A percentile compares a stretch with the other conserved stretches of the same genome.
These are phyloP conservation scores for Moxostoma hubbsi DNA, from an alignment of 2,797 vertebrate genomes.

Conservation along the genomic window DNA sequence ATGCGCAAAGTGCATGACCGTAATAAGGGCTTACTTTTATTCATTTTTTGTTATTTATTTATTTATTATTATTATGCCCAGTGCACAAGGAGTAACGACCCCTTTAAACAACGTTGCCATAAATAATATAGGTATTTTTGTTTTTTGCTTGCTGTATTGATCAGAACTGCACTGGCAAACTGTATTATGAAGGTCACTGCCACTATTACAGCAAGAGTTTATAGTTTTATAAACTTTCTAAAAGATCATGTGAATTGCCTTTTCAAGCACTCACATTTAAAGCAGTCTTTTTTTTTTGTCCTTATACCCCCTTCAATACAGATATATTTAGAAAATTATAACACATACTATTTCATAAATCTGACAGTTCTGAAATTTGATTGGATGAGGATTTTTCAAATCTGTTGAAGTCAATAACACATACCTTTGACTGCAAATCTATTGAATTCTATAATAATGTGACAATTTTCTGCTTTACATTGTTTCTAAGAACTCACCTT, in stretches of 20 bases:
- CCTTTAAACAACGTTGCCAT: neutral
- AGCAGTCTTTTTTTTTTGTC: neutral
- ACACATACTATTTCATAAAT: neutral
- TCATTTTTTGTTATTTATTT: neutral
- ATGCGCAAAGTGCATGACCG: neutral
- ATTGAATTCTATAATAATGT: neutral
- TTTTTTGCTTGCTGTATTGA: neutral
- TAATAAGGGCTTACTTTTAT: constrained; percentile 37
- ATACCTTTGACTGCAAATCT: neutral
- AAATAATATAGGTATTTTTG: neutral
- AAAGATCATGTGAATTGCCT: neutral
- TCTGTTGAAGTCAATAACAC: neutral
- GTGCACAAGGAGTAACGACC: neutral
- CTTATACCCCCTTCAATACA: too few relatives aligned
- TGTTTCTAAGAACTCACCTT: neutral
- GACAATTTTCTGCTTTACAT: neutral
- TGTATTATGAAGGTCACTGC: neutral
- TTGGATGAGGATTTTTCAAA: neutral
- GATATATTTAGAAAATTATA: neutral
- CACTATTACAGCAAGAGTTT: constrained; percentile 6
- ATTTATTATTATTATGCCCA: neutral
- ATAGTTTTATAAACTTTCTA: neutral
- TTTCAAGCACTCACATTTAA: neutral
- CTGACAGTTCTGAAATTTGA: neutral
- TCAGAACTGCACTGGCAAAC: neutral